Conservation (phyloP, 1,140 invertebrate species). For the Dendrolimus punctatus region DNA sequence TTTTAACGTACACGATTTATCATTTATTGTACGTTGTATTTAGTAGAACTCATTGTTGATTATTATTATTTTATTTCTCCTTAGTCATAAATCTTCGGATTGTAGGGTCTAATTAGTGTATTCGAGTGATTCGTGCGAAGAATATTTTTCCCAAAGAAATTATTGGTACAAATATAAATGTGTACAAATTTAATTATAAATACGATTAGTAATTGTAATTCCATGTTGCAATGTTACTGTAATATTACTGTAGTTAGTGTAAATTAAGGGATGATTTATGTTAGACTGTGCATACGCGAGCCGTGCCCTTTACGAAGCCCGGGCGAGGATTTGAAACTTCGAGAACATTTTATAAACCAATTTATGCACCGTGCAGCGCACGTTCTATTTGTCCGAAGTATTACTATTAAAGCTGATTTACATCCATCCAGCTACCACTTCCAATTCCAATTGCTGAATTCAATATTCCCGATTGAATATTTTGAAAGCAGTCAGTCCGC, state of each 20-base stretch:
- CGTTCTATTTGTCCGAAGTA: no score
- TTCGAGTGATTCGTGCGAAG: slow-evolving; percentile 34
- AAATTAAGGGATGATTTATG: slow-evolving; percentile 18
- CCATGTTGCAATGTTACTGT: slow-evolving; percentile 62
- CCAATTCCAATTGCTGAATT: no score
- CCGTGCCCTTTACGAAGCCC: no score
- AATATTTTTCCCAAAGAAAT: slow-evolving; percentile 67
- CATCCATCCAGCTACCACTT: no score
- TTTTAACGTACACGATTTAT: slow-evolving; percentile 51
- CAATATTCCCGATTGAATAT: no score
- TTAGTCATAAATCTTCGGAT: slow-evolving; percentile 29
- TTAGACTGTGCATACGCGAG: no score
- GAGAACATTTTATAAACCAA: no score
- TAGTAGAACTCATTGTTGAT: slow-evolving; percentile 62
- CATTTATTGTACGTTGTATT: slow-evolving; percentile 41
- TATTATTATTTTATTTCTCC: slow-evolving; percentile 69
- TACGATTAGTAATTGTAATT: slow-evolving; percentile 55
- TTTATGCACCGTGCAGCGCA: no score
- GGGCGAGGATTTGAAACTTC: no score
- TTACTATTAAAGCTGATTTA: no score
- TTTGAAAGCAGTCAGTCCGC: no score
- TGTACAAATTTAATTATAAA: slow-evolving; percentile 58
- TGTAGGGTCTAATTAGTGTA: slow-evolving; percentile 39
- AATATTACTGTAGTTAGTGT: slow-evolving; percentile 52
- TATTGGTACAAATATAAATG: slow-evolving; percentile 65